Conservation (phyloP, 2,888 invertebrate species). For the Chymomyza fuscimana region DNA sequence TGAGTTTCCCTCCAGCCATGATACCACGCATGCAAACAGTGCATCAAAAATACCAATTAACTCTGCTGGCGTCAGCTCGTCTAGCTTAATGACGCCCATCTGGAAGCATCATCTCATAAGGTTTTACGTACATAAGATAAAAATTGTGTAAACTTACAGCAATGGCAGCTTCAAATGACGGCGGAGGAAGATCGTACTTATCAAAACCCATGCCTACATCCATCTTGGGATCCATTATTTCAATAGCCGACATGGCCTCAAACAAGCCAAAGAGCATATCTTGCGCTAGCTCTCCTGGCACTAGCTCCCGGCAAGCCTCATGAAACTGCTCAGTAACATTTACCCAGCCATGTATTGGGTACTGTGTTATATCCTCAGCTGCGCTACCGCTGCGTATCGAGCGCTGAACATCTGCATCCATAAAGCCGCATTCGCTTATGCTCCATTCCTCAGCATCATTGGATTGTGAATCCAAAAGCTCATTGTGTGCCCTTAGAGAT, state of each 20-base stretch:
- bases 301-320: slow-evolving; percentile 85
- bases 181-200: slow-evolving; percentile 89
- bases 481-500: slow-evolving; percentile 14
- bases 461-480: slow-evolving; percentile 16
- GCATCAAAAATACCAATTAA: slow-evolving; percentile 96
- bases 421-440: slow-evolving; percentile 59
- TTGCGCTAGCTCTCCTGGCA: slow-evolving; percentile 94
- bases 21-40: slow-evolving; percentile 94
- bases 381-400: slow-evolving; percentile 58
- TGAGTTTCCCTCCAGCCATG: slow-evolving; percentile 98
- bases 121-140: not conserved
- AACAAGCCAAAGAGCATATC: slow-evolving; percentile 95
- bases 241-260: slow-evolving; percentile 99
- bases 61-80: slow-evolving; percentile 88
- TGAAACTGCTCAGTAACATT: slow-evolving; percentile 82
- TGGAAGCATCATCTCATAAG: slow-evolving; percentile 65
- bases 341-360: slow-evolving; percentile 77
- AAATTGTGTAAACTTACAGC: slow-evolving; percentile 82
- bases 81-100: slow-evolving; percentile 88
- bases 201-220: slow-evolving; percentile 99
- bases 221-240: slow-evolving; percentile 99
- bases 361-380: slow-evolving; percentile 71
- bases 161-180: slow-evolving; percentile 92
- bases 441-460: slow-evolving; percentile 64
- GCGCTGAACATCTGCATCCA: slow-evolving; percentile 69